Evolutionary conservation across 2,888 invertebrate genomes (phyloP), one percentile per base, ranked within the genome.

Genomic region (Aromia moschata): DNA sequence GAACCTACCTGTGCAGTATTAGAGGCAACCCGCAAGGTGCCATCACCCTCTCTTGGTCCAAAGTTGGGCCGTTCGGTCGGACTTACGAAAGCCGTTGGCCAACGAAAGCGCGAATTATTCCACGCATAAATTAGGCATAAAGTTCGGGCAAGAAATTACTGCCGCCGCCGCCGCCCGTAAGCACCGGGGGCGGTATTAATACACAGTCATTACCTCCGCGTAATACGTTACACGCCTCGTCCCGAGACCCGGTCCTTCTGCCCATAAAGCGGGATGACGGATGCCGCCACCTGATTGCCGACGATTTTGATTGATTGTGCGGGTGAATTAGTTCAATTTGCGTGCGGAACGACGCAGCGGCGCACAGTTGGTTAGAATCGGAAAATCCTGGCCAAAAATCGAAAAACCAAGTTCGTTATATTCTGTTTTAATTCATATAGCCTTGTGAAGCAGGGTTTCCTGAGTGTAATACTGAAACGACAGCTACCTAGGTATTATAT

Each of bases 141-240:
- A 79, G 77, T 79, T 79, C 76, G 73, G 71, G 75, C 78, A 79
- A 79, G 79, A 79, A 79, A 79, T 78, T 77, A 78, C 74, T 69
- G 68, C 71, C 69, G 75, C 76, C 75, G 51, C 33, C 47, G 56
- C 52, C 57, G 25, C 4, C 47, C 12, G 41, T 37, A 52, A 46
- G n/a, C 53, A 51, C 37, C 37, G 65, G 69, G 69, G 74, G 75
- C 66, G 65, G 68, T 76, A 77, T 77, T 77, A 77, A 77, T 77
- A 77, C n/a, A n/a, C 75, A 77, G 76, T 77, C 77, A 77, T 78
- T 78, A 77, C 71, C 71, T 69, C 49, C 58, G 58, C 57, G 60
- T 62, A 59, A 59, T 60, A 53, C 62, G 51, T 16, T 46, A n/a
- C n/a, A n/a, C n/a, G 55, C n/a, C 40, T 30, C 31, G 41, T 38